phyloP scores from a whole-genome alignment of 2,888 invertebrate species.

The Drepana falcataria region DNA sequence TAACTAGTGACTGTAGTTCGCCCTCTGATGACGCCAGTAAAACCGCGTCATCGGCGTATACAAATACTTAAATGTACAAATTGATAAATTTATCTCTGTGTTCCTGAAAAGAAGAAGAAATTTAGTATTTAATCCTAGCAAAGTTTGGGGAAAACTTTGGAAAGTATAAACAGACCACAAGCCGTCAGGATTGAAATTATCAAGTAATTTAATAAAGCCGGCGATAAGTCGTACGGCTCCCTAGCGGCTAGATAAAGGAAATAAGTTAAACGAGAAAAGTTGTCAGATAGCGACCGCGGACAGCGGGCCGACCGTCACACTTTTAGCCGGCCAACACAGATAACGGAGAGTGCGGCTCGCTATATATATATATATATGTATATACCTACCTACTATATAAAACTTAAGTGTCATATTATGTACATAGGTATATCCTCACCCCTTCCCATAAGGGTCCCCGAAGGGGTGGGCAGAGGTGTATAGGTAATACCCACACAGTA shows the following conservation, averaged over 20 bases:
- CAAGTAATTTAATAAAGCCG: conserved; percentile 70
- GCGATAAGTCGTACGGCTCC: conserved; percentile 53
- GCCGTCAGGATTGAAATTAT: conserved; percentile 61
- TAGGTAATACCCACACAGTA: too few species aligned
- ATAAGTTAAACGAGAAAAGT: conserved; percentile 75
- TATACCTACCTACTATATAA: too few species aligned
- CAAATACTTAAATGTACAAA: too few species aligned
- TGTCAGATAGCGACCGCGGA: conserved; percentile 37
- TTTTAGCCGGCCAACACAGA: conserved; percentile 13
- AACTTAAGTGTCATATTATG: too few species aligned
- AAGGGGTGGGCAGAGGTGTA: too few species aligned
- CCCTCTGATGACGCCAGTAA: too few species aligned
- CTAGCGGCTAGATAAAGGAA: conserved; percentile 62
- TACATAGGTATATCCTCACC: too few species aligned
- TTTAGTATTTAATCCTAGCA: conserved; percentile 14
- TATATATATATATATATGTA: not conserved
- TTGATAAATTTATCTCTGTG: too few species aligned
- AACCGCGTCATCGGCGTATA: too few species aligned
- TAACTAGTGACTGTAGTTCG: too few species aligned
- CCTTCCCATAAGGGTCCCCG: too few species aligned
- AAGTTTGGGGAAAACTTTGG: conserved; percentile 23
- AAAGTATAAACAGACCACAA: conserved; percentile 52
- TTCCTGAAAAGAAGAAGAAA: too few species aligned
- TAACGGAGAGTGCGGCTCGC: conserved; percentile 5
- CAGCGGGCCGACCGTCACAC: conserved; percentile 21